phyloP scores from a whole-genome alignment of 2,797 vertebrate species.

The Rhinatrema bivittatum region DNA sequence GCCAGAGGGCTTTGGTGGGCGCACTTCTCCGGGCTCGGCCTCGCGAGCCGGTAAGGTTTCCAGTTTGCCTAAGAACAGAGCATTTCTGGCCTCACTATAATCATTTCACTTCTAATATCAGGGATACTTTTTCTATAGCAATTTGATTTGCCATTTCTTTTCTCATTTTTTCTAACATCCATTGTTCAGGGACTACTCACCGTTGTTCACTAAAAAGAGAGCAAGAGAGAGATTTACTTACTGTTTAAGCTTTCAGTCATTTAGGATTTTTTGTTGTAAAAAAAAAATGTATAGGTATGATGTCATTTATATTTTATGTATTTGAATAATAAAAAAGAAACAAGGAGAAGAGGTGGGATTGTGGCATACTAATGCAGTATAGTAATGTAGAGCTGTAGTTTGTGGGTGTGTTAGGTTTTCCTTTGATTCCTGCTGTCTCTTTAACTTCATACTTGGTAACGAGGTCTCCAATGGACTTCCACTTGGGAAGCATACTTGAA shows the following conservation, averaged over 20 bases:
- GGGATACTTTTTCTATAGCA: constrained; percentile 36
- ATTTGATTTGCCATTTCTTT: constrained; percentile 4
- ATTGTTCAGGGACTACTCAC: constrained; percentile 35
- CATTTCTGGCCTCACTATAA: constrained; percentile 13
- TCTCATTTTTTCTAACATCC: constrained; percentile 7
- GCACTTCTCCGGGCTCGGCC: no score
- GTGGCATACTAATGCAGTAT: constrained; percentile 34
- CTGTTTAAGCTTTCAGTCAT: constrained; percentile 13
- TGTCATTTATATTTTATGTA: constrained; percentile 29
- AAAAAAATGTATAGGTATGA: constrained; percentile 20
- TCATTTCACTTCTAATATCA: constrained; percentile 39
- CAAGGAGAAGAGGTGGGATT: constrained; percentile 24
- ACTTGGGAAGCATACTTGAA: constrained; percentile 61
- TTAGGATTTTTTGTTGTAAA: constrained; percentile 16
- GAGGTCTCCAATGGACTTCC: constrained; percentile 47
- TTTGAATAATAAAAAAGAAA: constrained; percentile 19
- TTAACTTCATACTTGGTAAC: constrained; percentile 48
- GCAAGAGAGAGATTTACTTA: constrained; percentile 11
- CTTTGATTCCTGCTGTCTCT: constrained; percentile 49
- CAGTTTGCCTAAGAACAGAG: constrained; percentile 20
- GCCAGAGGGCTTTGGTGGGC: no score
- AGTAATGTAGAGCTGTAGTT: constrained; percentile 31
- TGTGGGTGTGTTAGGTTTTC: constrained; percentile 36
- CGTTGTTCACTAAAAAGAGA: constrained; percentile 23
- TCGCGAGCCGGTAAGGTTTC: no score